Evolutionary conservation across 1,140 invertebrate genomes (phyloP).

Genomic region (Leucophenga varia): DNA sequence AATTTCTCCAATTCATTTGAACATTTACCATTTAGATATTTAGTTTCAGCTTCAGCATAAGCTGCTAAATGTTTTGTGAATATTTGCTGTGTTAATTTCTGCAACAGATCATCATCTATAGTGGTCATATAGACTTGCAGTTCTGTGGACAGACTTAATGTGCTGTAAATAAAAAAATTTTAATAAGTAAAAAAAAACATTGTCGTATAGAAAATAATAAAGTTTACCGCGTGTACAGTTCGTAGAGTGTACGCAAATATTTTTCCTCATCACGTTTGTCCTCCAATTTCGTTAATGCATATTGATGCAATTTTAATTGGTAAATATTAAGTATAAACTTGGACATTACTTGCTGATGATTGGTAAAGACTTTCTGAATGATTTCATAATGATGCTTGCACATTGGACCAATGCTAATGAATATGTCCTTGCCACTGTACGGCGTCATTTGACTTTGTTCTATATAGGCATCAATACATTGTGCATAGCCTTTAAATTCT

Average conservation of each 20-base stretch:
- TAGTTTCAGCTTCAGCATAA: constrained; percentile 73
- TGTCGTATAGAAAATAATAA: not conserved
- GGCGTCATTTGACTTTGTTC: constrained; percentile 88
- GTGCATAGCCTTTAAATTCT: constrained; percentile 94
- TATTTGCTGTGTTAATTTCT: constrained; percentile 80
- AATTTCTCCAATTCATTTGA: constrained; percentile 77
- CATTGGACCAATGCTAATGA: constrained; percentile 85
- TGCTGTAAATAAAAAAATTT: constrained; percentile 58
- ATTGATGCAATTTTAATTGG: constrained; percentile 87
- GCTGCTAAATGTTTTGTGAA: constrained; percentile 78
- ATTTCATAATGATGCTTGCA: constrained; percentile 87
- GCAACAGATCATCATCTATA: constrained; percentile 76
- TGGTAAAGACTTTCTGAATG: constrained; percentile 92
- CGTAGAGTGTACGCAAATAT: constrained; percentile 85
- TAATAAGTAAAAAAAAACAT: not conserved
- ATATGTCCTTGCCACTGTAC: constrained; percentile 78
- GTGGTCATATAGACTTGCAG: constrained; percentile 76
- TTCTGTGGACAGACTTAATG: constrained; percentile 72
- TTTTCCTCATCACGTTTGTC: constrained; percentile 76
- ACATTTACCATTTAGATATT: constrained; percentile 75
- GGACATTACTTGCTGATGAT: constrained; percentile 96
- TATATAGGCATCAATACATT: constrained; percentile 96
- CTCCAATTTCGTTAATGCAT: constrained; percentile 78
- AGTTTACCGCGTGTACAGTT: constrained; percentile 75
- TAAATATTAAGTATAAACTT: constrained; percentile 98